Conservation (phyloP, 2,797 vertebrate species). For the Pipistrellus pygmaeus region DNA sequence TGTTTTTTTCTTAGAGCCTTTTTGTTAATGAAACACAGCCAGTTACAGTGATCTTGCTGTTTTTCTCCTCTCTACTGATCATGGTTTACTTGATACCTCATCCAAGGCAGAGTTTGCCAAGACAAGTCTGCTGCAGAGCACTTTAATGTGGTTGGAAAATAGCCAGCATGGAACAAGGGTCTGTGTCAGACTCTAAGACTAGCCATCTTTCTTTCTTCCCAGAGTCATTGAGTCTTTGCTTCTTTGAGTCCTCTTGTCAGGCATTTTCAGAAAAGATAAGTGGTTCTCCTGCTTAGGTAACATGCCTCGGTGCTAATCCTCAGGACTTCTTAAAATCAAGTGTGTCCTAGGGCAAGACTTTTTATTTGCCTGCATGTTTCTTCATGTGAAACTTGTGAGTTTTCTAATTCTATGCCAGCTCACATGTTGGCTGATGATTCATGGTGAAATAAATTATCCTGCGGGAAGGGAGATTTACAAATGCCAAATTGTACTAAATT, state of each 20-base stretch:
- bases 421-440: not conserved
- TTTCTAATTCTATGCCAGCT: constrained; percentile 50
- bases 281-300: not conserved
- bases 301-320: not conserved
- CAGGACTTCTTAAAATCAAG: not conserved
- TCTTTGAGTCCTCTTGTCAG: not conserved
- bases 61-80: constrained; percentile 15
- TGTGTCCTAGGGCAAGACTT: not conserved
- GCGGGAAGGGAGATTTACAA: not conserved
- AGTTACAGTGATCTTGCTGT: not conserved
- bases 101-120: constrained; percentile 17
- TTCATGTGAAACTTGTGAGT: not conserved
- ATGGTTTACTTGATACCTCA: not conserved
- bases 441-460: constrained; percentile 36
- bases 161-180: not conserved
- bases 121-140: constrained; percentile 28
- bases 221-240: not conserved
- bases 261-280: not conserved
- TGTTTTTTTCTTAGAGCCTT: not conserved
- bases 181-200: not conserved
- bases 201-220: not conserved
- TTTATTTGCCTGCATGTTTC: not conserved
- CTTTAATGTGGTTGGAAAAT: constrained; percentile 27
- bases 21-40: not conserved
- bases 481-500: constrained; percentile 49